These are phyloP conservation scores for Hymenochirus boettgeri DNA, from an alignment of 2,113 vertebrate genomes.

Conservation along the genomic window DNA sequence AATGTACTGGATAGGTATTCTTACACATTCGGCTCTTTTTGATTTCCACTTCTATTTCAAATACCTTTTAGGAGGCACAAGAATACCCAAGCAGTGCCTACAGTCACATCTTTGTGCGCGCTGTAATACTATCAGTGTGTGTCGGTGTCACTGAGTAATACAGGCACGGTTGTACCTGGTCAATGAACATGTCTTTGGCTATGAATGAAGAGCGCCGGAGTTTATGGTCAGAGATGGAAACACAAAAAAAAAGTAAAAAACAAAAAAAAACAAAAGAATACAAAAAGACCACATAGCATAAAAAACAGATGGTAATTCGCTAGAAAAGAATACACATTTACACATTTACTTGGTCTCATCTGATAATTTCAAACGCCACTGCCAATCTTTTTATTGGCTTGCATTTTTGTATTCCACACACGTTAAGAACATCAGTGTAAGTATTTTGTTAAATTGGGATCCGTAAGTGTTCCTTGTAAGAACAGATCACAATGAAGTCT, in stretches of 20 bases:
- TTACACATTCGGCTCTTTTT: constrained; percentile 62
- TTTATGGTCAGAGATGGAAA: background rate
- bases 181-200: constrained; percentile 1
- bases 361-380: too few relatives aligned
- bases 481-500: too few relatives aligned
- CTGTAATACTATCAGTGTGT: constrained; percentile 60
- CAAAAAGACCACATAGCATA: background rate
- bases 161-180: background rate
- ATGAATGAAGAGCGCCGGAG: constrained; percentile 5
- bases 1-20: constrained; percentile 60
- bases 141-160: constrained; percentile 37
- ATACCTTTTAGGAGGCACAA: constrained; percentile 54
- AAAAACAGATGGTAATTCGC: background rate
- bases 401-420: too few relatives aligned
- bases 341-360: too few relatives aligned
- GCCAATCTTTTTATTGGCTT: too few relatives aligned
- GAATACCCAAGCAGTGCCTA: constrained; percentile 57
- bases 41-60: constrained; percentile 67
- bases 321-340: background rate
- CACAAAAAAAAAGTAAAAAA: background rate
- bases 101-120: constrained; percentile 62
- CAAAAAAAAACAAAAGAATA: too few relatives aligned
- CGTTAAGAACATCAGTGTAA: too few relatives aligned
- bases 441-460: too few relatives aligned
- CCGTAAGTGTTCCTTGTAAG: too few relatives aligned